Evolutionary conservation across 2,113 vertebrate species (phyloP), one percentile per base, ranked within the genome.

Genomic region (Atrichornis clamosus): DNA sequence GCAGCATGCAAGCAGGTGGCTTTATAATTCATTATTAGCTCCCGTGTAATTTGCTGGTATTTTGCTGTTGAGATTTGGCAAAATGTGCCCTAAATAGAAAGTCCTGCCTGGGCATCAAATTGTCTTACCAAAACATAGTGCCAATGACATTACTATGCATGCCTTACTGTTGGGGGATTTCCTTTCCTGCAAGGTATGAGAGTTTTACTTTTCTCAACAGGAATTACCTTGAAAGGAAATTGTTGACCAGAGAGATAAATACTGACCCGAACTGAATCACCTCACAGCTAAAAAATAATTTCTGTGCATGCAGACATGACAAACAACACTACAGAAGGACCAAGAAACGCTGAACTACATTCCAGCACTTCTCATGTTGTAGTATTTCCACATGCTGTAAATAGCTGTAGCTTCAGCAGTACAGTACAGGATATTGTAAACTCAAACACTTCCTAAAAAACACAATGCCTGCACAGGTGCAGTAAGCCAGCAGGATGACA

Each of bases 381-480:
- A 60, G 21, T 35, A 60, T 68, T 92, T 53, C 32, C 37, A n/a
- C 46, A 89, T 88, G 64, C 92, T 93, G 53, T 79, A 96, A 94
- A 94, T 90, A 96, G 88, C 62, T 84, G 65, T 84, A 76, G 62
- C 76, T 86, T 97, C 41, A 8, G 80, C 69, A 79, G 83, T 64
- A 44, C 59, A 35, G 86, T 75, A 89, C 90, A 95, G 95, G 96
- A 96, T 97, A 84, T 81, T 86, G 95, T 92, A 90, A 92, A 87
- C 21, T 84, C 92, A 89, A 96, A 86, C 83, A 89, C 85, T 96
- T 96, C 95, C 95, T 93, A 78, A 84, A 87, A 83, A 93, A 95
- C 52, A 96, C 95, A 96, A 96, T 96, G 94, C 73, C 73, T 78
- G 65, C 88, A 93, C 95, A 97, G 96, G 95, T 97, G 96, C 93